Evolutionary conservation across 2,888 invertebrate species (phyloP).

Genomic region (Tetranychus truncatus): DNA sequence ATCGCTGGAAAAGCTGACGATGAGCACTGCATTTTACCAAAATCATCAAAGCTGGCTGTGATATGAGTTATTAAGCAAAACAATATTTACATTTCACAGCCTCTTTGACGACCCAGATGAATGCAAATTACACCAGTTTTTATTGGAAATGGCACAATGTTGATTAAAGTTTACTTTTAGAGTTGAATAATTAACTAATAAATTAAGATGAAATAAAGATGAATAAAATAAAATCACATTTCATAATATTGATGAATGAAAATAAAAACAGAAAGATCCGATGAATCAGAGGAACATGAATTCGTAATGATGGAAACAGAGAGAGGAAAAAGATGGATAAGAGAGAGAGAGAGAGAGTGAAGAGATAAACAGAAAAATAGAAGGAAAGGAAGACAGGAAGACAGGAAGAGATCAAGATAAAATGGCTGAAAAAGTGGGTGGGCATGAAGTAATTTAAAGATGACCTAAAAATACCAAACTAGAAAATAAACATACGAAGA

Average conservation of each 20-base stretch:
- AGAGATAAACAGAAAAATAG: neutral
- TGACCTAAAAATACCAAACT: conserved; percentile 1
- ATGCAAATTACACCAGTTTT: neutral
- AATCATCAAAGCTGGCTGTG: conserved; percentile 1
- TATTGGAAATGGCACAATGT: neutral
- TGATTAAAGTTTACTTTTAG: neutral
- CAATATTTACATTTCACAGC: neutral
- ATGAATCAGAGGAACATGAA: neutral
- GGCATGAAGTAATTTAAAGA: neutral
- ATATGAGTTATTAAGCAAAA: neutral
- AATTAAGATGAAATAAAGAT: neutral
- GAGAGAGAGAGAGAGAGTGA: neutral
- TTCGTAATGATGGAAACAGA: neutral
- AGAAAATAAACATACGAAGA: neutral
- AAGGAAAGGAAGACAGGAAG: neutral
- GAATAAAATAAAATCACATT: neutral
- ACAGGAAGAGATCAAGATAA: neutral
- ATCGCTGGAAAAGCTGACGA: neutral
- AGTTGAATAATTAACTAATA: neutral
- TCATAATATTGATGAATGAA: neutral
- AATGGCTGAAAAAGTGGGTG: neutral
- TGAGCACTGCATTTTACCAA: neutral
- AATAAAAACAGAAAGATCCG: neutral
- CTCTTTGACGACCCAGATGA: neutral
- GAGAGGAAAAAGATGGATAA: neutral